phyloP scores from a whole-genome alignment of 2,113 vertebrate species.

The Lanius collurio region DNA sequence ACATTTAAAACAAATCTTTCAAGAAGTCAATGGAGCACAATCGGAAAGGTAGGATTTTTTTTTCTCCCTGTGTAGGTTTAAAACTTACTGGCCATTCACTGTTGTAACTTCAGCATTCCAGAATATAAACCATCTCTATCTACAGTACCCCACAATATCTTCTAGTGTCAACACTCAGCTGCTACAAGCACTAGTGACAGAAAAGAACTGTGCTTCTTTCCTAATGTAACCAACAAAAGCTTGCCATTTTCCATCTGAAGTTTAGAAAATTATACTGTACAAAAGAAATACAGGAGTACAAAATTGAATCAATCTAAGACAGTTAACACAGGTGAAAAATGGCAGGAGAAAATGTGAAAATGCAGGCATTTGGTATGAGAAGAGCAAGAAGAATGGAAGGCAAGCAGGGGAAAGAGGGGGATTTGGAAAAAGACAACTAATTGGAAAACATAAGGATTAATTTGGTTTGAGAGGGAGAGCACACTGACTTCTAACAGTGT shows the following conservation, averaged over 20 bases:
- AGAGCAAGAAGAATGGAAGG: background rate
- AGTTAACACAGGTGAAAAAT: background rate
- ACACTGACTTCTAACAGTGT: background rate
- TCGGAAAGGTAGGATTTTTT: slow-evolving; percentile 43
- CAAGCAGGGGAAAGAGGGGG: background rate
- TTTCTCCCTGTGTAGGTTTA: background rate
- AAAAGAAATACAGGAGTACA: background rate
- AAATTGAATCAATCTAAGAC: background rate
- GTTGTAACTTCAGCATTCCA: background rate
- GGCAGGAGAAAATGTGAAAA: background rate
- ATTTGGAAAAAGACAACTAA: background rate
- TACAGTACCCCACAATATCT: background rate
- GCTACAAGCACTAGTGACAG: background rate
- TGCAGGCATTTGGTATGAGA: background rate
- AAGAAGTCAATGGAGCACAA: slow-evolving; percentile 38
- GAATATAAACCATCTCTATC: background rate
- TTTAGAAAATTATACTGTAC: background rate
- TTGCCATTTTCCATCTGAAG: background rate
- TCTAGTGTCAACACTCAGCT: background rate
- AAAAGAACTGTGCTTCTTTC: background rate
- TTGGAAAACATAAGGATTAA: background rate
- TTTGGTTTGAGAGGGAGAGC: background rate
- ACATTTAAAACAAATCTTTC: slow-evolving; percentile 22
- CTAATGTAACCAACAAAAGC: background rate
- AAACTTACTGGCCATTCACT: background rate